These are phyloP conservation scores for Microtus oregoni DNA, from an alignment of 2,113 vertebrate genomes.

Conservation along the genomic window DNA sequence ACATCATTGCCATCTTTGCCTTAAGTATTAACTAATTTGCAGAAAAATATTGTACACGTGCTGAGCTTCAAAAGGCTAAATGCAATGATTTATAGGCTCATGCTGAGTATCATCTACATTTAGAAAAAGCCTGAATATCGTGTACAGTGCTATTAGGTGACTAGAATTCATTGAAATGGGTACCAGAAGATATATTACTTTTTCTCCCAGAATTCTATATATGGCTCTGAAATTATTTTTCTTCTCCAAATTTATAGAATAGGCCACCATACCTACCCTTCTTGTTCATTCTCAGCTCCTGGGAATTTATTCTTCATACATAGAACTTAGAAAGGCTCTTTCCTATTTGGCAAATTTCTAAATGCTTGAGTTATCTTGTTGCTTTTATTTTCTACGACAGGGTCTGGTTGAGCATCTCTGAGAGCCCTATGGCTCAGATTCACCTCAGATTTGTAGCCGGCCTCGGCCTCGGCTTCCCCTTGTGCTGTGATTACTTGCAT, in stretches of 20 bases:
- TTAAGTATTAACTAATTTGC: slow-evolving; percentile 34
- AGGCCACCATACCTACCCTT: background rate
- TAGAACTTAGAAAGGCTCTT: background rate
- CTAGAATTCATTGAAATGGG: background rate
- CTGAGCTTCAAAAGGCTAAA: slow-evolving; percentile 37
- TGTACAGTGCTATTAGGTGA: background rate
- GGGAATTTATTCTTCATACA: background rate
- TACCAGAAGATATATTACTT: background rate
- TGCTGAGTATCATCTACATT: background rate
- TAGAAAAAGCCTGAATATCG: background rate
- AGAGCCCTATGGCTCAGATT: background rate
- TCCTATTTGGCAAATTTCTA: background rate
- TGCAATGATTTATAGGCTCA: background rate
- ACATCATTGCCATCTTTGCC: background rate
- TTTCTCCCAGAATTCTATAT: background rate
- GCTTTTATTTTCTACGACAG: background rate
- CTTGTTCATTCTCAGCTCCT: background rate
- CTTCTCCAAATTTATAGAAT: background rate
- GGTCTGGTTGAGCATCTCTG: background rate
- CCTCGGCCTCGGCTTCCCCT: background rate
- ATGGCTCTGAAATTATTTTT: background rate
- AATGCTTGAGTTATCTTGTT: background rate
- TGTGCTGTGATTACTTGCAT: background rate
- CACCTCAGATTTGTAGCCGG: background rate
- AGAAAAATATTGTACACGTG: background rate